Evolutionary conservation across 1,140 invertebrate species (phyloP).

Genomic region (Aphis craccivora): DNA sequence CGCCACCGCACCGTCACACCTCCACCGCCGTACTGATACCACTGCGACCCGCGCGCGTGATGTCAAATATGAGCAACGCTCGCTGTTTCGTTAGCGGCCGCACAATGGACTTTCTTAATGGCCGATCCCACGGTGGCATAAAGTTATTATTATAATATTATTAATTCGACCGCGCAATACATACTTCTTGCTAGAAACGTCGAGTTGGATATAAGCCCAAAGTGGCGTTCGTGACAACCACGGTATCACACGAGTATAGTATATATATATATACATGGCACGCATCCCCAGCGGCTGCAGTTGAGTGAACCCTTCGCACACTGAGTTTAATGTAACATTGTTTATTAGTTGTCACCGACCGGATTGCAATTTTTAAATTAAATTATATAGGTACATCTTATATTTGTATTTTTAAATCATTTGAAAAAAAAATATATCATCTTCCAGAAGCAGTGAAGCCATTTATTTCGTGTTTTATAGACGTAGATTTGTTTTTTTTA

Average conservation of each 20-base stretch:
- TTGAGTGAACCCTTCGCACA: neutral
- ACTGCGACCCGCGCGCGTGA: neutral
- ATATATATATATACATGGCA: neutral
- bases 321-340: neutral
- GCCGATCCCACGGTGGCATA: neutral
- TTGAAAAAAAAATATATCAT: neutral
- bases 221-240: neutral
- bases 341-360: neutral
- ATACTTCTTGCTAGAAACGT: neutral
- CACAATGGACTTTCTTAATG: conserved; percentile 46
- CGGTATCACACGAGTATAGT: neutral
- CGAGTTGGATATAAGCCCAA: neutral
- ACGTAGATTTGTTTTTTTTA: neutral
- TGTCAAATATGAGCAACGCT: conserved; percentile 23
- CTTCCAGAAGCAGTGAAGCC: neutral
- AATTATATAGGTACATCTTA: neutral
- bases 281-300: too few relatives aligned
- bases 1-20: neutral
- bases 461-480: neutral
- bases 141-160: conserved; percentile 23
- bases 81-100: neutral
- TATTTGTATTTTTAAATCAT: neutral
- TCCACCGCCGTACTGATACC: neutral
- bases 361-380: neutral
- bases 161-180: neutral